phyloP scores from a whole-genome alignment of 2,888 invertebrate genomes.

The Ophion ventricosus region DNA sequence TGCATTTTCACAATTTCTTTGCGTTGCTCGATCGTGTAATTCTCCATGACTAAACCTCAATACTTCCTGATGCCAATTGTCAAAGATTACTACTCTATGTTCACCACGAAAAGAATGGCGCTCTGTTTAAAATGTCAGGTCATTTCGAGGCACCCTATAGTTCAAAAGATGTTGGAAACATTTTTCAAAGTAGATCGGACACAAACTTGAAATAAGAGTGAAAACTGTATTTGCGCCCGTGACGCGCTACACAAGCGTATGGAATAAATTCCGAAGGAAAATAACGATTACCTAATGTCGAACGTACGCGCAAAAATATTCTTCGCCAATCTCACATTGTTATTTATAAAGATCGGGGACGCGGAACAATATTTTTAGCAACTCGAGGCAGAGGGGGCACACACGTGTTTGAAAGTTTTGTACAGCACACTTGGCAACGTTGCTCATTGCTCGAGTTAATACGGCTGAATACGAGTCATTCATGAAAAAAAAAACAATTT shows the following conservation, averaged over 20 bases:
- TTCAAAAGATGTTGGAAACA: neutral
- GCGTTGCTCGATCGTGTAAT: no score
- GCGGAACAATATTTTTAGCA: constrained; percentile 70
- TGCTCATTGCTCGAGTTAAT: constrained; percentile 27
- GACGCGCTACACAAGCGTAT: neutral
- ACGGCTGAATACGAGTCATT: constrained; percentile 20
- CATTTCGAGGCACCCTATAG: no score
- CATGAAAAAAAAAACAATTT: constrained; percentile 17
- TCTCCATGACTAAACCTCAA: no score
- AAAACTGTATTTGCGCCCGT: neutral
- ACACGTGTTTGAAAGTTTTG: constrained; percentile 44
- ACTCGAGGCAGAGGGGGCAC: constrained; percentile 34
- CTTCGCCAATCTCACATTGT: constrained; percentile 69
- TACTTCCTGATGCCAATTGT: no score
- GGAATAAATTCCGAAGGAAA: constrained; percentile 42
- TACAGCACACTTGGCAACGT: constrained; percentile 43
- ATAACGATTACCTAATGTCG: constrained; percentile 72
- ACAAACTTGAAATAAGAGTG: neutral
- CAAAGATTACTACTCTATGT: no score
- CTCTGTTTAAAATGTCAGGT: no score
- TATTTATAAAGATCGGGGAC: constrained; percentile 79
- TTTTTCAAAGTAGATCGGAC: neutral
- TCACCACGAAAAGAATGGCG: no score
- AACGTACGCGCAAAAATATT: constrained; percentile 72
- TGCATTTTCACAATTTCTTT: no score